phyloP scores from a whole-genome alignment of 2,797 vertebrate genomes.

The Centroberyx gerrardi region DNA sequence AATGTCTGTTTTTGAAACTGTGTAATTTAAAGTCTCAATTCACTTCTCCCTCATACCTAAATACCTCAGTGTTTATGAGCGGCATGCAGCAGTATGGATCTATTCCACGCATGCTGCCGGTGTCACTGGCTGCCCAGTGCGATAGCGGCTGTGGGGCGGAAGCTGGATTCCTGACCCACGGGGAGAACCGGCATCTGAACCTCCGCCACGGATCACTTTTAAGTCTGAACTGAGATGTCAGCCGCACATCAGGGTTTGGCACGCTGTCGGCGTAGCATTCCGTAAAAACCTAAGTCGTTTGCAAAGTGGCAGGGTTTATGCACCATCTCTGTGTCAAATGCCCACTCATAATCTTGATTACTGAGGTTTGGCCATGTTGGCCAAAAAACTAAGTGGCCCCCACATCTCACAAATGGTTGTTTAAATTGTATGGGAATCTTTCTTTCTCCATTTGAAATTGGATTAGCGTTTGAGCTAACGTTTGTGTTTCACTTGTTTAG shows the following conservation, averaged over 20 bases:
- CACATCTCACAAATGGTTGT: slow-evolving; percentile 44
- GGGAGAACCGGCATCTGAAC: too few species aligned
- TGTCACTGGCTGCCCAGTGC: too few species aligned
- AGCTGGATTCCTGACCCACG: too few species aligned
- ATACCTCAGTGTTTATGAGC: too few species aligned
- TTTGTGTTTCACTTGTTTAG: slow-evolving; percentile 82
- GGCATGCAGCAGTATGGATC: too few species aligned
- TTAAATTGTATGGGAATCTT: slow-evolving; percentile 61
- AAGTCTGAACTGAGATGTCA: not conserved
- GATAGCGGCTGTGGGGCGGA: too few species aligned
- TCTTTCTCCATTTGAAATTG: slow-evolving; percentile 66
- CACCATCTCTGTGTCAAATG: slow-evolving; percentile 71
- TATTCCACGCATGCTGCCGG: too few species aligned
- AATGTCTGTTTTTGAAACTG: too few species aligned
- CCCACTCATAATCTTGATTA: slow-evolving; percentile 71
- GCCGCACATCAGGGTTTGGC: slow-evolving; percentile 23
- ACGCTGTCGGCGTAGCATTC: slow-evolving; percentile 10
- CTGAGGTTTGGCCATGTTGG: slow-evolving; percentile 56
- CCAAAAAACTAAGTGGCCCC: slow-evolving; percentile 42
- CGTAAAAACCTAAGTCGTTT: slow-evolving; percentile 15
- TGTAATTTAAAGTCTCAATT: too few species aligned
- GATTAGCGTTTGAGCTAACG: slow-evolving; percentile 77
- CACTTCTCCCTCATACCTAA: not conserved
- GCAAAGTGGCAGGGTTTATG: slow-evolving; percentile 39
- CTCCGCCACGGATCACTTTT: too few species aligned